A percentile compares a stretch with the other conserved stretches of the same genome.
Evolutionary conservation across 2,797 vertebrate species (phyloP).

Genomic region (Liparis tanakae): DNA sequence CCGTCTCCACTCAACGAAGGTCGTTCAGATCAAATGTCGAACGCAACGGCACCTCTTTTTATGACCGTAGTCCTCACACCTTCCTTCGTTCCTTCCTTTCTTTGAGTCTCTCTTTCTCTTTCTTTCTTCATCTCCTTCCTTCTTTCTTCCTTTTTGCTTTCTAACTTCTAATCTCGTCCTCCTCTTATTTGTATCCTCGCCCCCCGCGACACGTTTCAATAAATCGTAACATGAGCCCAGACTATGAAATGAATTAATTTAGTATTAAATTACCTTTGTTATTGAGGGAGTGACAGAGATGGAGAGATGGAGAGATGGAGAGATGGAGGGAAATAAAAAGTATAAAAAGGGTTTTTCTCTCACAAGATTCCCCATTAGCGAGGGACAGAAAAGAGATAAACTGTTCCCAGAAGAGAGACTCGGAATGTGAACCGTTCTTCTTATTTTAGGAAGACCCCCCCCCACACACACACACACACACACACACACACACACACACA

Average conservation of each 20-base stretch:
- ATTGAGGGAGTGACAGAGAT: background rate
- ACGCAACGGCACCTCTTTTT: background rate
- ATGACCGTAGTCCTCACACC: constrained; percentile 12
- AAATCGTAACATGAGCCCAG: too few species aligned
- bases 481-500: too few species aligned
- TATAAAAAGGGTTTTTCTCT: constrained; percentile 11
- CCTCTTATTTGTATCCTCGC: too few species aligned
- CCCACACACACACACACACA: background rate
- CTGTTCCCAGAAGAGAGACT: constrained; percentile 43
- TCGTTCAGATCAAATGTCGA: background rate
- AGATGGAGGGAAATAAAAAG: constrained; percentile 22
- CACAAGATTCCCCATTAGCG: constrained; percentile 34
- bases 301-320: background rate
- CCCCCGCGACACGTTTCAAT: too few species aligned
- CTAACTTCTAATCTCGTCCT: too few species aligned
- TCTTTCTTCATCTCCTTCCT: too few species aligned
- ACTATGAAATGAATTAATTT: too few species aligned
- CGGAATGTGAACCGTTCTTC: constrained; percentile 38
- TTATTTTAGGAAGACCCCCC: constrained; percentile 37
- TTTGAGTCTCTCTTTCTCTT: too few species aligned
- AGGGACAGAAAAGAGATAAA: constrained; percentile 42
- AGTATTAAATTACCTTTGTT: too few species aligned
- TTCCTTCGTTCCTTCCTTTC: too few species aligned
- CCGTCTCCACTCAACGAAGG: background rate
- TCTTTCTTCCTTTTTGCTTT: too few species aligned